Conservation (phyloP, 2,797 vertebrate genomes). For the Cheirogaleus major region DNA sequence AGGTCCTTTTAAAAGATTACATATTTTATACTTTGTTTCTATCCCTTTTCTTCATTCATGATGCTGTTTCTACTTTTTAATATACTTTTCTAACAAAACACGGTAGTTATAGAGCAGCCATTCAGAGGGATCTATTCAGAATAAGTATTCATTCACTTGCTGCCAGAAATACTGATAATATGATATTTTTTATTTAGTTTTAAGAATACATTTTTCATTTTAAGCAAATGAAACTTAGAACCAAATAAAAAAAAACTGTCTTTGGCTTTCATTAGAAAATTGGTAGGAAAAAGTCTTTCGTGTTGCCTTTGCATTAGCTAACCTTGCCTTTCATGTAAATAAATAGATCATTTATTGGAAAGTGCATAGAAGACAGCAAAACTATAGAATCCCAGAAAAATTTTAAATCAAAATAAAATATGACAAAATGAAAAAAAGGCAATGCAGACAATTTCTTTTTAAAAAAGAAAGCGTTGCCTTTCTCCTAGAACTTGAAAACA, state of each 20-base stretch:
- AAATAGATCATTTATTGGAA: constrained; percentile 84
- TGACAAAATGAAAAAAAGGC: constrained; percentile 69
- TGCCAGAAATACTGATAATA: constrained; percentile 84
- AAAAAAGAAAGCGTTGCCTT: constrained; percentile 32
- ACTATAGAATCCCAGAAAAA: constrained; percentile 69
- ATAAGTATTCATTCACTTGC: constrained; percentile 81
- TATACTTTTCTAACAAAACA: constrained; percentile 86
- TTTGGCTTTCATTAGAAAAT: constrained; percentile 80
- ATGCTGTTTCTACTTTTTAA: constrained; percentile 86
- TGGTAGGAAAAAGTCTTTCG: constrained; percentile 77
- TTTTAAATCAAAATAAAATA: constrained; percentile 76
- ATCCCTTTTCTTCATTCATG: constrained; percentile 79
- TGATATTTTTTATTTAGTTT: constrained; percentile 83
- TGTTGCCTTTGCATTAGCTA: constrained; percentile 76
- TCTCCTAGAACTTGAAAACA: constrained; percentile 58
- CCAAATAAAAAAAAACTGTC: constrained; percentile 74
- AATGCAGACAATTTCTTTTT: constrained; percentile 73
- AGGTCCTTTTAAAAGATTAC: constrained; percentile 80
- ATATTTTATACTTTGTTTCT: constrained; percentile 86
- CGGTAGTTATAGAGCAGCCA: constrained; percentile 77
- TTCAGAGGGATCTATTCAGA: constrained; percentile 84
- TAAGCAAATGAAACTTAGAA: constrained; percentile 82
- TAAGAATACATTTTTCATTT: constrained; percentile 83
- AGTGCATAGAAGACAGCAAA: constrained; percentile 76
- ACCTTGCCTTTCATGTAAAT: constrained; percentile 85